These are phyloP conservation scores for Drosophila colorata DNA, from an alignment of 2,888 invertebrate genomes.

Conservation along the genomic window DNA sequence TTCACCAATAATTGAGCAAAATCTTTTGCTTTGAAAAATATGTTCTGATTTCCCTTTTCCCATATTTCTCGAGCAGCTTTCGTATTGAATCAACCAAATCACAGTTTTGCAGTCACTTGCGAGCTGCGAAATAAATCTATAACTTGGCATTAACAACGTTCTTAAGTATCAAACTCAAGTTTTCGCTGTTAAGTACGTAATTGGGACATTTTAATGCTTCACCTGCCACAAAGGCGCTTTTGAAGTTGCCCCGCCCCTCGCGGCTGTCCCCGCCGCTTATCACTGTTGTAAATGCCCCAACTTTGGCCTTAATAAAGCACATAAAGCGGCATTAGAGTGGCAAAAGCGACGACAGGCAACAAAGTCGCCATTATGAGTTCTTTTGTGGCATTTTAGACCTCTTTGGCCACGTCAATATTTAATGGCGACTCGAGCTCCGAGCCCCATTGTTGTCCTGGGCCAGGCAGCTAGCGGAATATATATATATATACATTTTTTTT, in stretches of 20 bases:
- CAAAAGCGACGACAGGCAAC: conserved; percentile 52
- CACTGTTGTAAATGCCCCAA: conserved; percentile 25
- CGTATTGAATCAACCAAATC: neutral
- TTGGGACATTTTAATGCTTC: conserved; percentile 73
- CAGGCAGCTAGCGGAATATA: conserved; percentile 5
- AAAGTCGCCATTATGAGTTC: conserved; percentile 76
- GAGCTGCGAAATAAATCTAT: conserved; percentile 3
- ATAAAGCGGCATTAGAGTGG: conserved; percentile 74
- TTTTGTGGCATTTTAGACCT: conserved; percentile 77
- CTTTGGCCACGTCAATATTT: conserved; percentile 77
- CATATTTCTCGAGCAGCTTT: neutral
- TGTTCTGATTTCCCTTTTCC: no score
- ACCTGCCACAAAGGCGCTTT: conserved; percentile 68
- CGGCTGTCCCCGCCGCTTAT: neutral
- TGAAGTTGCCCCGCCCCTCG: conserved; percentile 49
- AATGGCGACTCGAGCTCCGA: conserved; percentile 56
- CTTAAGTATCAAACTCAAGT: conserved; percentile 31
- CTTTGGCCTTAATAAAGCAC: conserved; percentile 67
- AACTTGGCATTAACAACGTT: conserved; percentile 21
- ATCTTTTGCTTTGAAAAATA: no score
- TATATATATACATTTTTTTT: conserved; percentile 15
- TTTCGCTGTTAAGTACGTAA: conserved; percentile 55
- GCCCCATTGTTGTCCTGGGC: conserved; percentile 21
- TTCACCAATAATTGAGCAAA: no score
- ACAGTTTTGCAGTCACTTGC: neutral